Evolutionary conservation across 2,888 invertebrate genomes (phyloP).

Genomic region (Cosmia trapezina): DNA sequence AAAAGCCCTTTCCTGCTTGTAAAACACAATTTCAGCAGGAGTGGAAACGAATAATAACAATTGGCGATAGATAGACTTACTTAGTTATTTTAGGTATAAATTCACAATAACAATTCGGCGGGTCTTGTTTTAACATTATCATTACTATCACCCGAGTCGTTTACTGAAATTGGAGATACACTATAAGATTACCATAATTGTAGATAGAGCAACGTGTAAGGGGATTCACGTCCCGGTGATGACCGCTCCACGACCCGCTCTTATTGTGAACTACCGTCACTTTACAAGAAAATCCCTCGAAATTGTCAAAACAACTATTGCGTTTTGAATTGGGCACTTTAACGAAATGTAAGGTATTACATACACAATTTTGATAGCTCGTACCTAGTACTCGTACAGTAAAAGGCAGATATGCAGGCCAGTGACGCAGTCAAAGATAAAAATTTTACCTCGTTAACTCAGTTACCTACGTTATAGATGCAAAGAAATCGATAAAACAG

Average conservation of each 20-base stretch:
- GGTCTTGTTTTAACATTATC: slow-evolving; percentile 60
- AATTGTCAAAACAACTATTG: slow-evolving; percentile 69
- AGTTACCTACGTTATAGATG: background rate
- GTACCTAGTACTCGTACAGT: slow-evolving; percentile 16
- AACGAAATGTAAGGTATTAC: slow-evolving; percentile 45
- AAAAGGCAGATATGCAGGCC: slow-evolving; percentile 9
- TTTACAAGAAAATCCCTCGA: slow-evolving; percentile 74
- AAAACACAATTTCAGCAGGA: background rate
- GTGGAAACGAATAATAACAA: slow-evolving; percentile 7
- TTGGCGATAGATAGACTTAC: slow-evolving; percentile 5
- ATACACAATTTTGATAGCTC: slow-evolving; percentile 7
- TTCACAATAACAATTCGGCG: slow-evolving; percentile 35
- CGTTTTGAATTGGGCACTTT: slow-evolving; percentile 62
- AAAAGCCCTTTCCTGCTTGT: background rate
- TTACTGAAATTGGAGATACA: slow-evolving; percentile 80
- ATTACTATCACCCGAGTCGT: slow-evolving; percentile 70
- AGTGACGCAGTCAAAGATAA: slow-evolving; percentile 8
- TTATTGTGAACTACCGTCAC: slow-evolving; percentile 70
- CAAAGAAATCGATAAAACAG: slow-evolving; percentile 1
- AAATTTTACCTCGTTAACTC: background rate
- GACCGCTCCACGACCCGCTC: slow-evolving; percentile 65
- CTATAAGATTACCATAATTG: slow-evolving; percentile 84
- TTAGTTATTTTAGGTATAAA: slow-evolving; percentile 14
- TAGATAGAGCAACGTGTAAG: slow-evolving; percentile 70
- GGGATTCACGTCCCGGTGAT: slow-evolving; percentile 71